phyloP scores from a whole-genome alignment of 1,140 invertebrate species.

The Pissodes strobi region DNA sequence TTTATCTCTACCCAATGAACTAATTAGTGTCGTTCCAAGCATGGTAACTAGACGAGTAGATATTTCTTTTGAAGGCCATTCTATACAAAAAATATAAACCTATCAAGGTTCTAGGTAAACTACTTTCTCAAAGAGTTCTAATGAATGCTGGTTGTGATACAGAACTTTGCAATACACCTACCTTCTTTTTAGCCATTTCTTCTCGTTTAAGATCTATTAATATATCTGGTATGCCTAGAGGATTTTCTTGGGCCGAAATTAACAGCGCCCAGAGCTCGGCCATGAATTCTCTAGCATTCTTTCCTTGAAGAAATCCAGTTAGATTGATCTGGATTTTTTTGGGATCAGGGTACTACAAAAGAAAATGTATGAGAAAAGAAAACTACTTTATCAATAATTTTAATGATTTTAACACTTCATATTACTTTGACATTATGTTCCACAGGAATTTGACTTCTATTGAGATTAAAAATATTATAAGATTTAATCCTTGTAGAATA shows the following conservation, averaged over 20 bases:
- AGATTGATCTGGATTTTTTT: conserved; percentile 99
- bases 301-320: conserved; percentile 97
- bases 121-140: no score
- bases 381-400: background rate
- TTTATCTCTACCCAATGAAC: no score
- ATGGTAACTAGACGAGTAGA: no score
- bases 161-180: no score
- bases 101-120: no score
- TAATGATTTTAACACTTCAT: background rate
- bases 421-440: background rate
- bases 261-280: conserved; percentile 94
- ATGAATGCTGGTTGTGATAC: no score
- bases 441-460: no score
- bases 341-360: conserved; percentile 88
- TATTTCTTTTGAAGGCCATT: no score
- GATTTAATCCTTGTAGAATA: no score
- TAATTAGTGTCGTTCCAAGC: no score
- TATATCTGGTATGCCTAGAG: conserved; percentile 90
- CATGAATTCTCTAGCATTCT: conserved; percentile 97
- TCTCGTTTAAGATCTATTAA: conserved; percentile 96
- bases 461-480: no score
- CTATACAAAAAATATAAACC: no score
- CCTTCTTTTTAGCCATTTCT: conserved; percentile 86
- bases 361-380: background rate
- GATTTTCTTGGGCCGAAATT: conserved; percentile 92